These are phyloP conservation scores for Branchipolynoe longqiensis DNA, from an alignment of 2,888 invertebrate species.

Conservation along the genomic window DNA sequence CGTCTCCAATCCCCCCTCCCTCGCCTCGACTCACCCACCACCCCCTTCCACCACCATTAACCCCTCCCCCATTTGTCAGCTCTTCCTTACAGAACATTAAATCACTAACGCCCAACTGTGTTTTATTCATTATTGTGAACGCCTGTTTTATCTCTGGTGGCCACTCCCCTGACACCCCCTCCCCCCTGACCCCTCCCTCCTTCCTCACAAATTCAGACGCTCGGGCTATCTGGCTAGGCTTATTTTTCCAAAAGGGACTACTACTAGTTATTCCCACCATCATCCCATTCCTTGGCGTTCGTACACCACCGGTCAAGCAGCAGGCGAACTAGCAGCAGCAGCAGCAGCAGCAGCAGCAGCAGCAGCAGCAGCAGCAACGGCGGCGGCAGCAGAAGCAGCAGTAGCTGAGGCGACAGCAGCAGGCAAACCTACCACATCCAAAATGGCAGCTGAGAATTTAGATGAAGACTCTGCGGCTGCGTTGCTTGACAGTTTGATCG, in stretches of 20 bases:
- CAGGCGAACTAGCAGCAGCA: constrained; percentile 3
- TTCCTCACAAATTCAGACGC: no score
- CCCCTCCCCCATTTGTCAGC: neutral
- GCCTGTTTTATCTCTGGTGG: neutral
- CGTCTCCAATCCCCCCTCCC: neutral
- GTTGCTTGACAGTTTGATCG: constrained; percentile 38
- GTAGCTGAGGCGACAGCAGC: neutral
- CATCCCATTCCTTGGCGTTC: neutral
- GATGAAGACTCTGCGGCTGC: constrained; percentile 10
- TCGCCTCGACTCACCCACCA: neutral
- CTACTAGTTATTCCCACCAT: neutral
- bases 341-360: neutral
- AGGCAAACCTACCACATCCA: neutral
- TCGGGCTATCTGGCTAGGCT: no score
- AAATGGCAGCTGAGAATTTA: constrained; percentile 37
- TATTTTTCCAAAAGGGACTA: no score
- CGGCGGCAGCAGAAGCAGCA: neutral
- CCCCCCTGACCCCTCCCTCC: neutral
- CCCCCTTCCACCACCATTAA: neutral
- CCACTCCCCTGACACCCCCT: neutral
- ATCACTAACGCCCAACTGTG: no score
- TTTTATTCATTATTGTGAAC: neutral
- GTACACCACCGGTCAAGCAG: neutral
- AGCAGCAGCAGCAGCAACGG: neutral
- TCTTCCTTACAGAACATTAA: neutral